Percentiles rank a stretch among this genome's conserved stretches.
phyloP scores from a whole-genome alignment of 2,888 invertebrate species.

The Lasioglossum leucozonium region DNA sequence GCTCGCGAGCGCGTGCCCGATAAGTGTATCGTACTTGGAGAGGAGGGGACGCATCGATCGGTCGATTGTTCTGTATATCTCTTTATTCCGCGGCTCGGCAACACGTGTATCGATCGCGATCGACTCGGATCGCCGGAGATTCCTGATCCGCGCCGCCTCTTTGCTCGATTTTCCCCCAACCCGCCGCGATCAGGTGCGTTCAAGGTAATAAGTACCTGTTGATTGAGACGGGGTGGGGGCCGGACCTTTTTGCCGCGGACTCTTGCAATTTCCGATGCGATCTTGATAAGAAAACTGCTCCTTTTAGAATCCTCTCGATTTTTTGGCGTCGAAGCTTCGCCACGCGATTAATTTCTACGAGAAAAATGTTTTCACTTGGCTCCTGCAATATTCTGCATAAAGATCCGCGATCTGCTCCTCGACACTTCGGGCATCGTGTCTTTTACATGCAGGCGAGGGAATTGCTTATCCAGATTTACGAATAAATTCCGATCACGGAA shows the following conservation, averaged over 20 bases:
- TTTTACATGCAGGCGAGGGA: too few relatives aligned
- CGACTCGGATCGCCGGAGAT: background rate
- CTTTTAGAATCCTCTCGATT: background rate
- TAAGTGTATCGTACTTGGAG: slow-evolving; percentile 54
- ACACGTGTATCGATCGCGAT: slow-evolving; percentile 38
- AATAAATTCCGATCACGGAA: background rate
- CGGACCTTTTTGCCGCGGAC: background rate
- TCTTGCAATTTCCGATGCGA: background rate
- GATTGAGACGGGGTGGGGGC: background rate
- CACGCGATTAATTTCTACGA: background rate
- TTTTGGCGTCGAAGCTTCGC: background rate
- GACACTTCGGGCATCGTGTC: too few relatives aligned
- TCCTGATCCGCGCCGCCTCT: background rate
- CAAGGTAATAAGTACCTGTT: background rate
- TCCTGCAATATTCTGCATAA: too few relatives aligned
- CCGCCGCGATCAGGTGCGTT: background rate
- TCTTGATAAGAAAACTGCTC: background rate
- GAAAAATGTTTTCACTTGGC: too few relatives aligned
- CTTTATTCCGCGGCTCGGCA: background rate
- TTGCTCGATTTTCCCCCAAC: background rate
- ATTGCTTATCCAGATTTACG: background rate
- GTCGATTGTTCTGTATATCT: slow-evolving; percentile 12
- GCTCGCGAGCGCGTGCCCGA: slow-evolving; percentile 45
- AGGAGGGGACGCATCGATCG: slow-evolving; percentile 2
- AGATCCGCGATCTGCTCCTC: too few relatives aligned